Percentiles rank a stretch among this genome's conserved stretches.
Evolutionary conservation across 1,140 invertebrate genomes (phyloP).

Genomic region (Drosophila rufa): DNA sequence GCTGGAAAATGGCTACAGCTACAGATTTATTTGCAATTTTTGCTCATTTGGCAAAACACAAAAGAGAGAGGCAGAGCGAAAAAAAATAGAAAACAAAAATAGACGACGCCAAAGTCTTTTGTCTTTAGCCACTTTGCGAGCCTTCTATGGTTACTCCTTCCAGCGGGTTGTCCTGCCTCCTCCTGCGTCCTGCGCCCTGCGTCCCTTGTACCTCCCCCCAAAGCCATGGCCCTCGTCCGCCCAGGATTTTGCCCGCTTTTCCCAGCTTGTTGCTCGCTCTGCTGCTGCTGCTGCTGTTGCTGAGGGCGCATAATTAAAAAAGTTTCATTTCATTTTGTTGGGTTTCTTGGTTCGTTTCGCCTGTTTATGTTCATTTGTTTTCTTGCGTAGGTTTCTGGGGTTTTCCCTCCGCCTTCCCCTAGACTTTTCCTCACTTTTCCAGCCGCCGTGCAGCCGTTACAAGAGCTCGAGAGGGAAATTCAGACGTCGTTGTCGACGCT

Average conservation of each 20-base stretch:
- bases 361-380: slow-evolving; percentile 84
- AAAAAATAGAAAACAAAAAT: slow-evolving; percentile 39
- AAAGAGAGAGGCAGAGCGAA: slow-evolving; percentile 6
- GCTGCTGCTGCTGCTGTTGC: slow-evolving; percentile 49
- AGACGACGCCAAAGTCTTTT: slow-evolving; percentile 63
- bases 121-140: slow-evolving; percentile 77
- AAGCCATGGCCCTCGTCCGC: not conserved
- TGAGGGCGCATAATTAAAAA: slow-evolving; percentile 84
- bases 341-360: slow-evolving; percentile 83
- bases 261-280: slow-evolving; percentile 34
- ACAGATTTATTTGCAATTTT: slow-evolving; percentile 85
- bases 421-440: not conserved
- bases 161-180: not conserved
- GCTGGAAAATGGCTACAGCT: slow-evolving; percentile 63
- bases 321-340: slow-evolving; percentile 85
- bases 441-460: slow-evolving; percentile 27
- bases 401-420: slow-evolving; percentile 31
- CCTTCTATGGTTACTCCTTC: slow-evolving; percentile 49
- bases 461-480: slow-evolving; percentile 14
- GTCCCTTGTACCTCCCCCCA: not conserved
- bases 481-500: slow-evolving; percentile 19
- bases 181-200: not conserved
- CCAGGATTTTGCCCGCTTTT: slow-evolving; percentile 8
- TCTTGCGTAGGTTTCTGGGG: slow-evolving; percentile 79
- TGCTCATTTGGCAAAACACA: slow-evolving; percentile 70